Evolutionary conservation across 2,888 invertebrate species (phyloP).

Genomic region (Drosophila demipolita): DNA sequence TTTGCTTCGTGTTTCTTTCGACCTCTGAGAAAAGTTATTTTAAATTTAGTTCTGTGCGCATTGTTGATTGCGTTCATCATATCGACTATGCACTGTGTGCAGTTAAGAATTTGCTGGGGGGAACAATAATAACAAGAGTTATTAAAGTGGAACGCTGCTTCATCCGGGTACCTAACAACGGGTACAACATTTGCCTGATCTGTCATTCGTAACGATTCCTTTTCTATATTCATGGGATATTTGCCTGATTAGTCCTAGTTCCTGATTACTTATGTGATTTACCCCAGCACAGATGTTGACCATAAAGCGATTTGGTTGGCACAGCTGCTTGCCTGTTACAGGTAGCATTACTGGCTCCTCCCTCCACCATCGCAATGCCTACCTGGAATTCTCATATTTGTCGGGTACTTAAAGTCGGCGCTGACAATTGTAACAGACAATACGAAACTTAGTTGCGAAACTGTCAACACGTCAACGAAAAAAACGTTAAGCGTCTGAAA

Average conservation of each 20-base stretch:
- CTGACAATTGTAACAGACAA: not conserved
- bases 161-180: not conserved
- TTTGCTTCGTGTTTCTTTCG: conserved; percentile 1
- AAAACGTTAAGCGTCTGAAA: conserved; percentile 53
- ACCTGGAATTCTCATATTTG: conserved; percentile 10
- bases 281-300: conserved; percentile 43
- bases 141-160: conserved; percentile 46
- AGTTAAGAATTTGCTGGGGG: conserved; percentile 8
- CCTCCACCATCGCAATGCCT: not conserved
- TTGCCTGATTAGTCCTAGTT: conserved; percentile 13
- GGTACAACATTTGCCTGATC: not conserved
- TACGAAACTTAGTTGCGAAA: conserved; percentile 21
- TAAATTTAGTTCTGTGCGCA: not conserved
- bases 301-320: conserved; percentile 46
- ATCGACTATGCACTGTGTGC: conserved; percentile 16
- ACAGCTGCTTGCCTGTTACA: conserved; percentile 26
- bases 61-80: not conserved
- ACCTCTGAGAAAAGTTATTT: conserved; percentile 3
- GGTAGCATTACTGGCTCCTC: conserved; percentile 42
- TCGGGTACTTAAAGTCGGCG: conserved; percentile 53
- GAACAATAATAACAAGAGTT: conserved; percentile 10
- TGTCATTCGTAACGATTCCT: conserved; percentile 3
- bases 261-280: conserved; percentile 18
- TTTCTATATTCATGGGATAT: not conserved
- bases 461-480: conserved; percentile 44